Percentiles rank a stretch among this genome's conserved stretches.
phyloP scores from a whole-genome alignment of 2,888 invertebrate genomes.

The Cephus spinipes region DNA sequence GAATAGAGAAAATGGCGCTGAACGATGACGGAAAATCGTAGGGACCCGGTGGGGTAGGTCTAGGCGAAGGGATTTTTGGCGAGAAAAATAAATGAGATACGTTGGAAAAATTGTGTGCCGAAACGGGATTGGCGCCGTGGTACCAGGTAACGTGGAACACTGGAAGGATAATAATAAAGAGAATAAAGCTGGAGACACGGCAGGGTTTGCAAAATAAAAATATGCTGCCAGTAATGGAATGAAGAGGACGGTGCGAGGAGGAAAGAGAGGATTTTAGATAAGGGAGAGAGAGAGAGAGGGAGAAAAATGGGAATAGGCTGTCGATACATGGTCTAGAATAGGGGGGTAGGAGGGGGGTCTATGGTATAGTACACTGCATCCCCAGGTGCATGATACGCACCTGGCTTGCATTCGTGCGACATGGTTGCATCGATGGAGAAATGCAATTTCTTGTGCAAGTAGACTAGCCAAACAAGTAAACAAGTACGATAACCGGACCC shows the following conservation, averaged over 20 bases:
- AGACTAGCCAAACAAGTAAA: slow-evolving; percentile 1
- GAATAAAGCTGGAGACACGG: background rate
- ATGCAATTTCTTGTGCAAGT: slow-evolving; percentile 9
- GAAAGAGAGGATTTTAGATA: slow-evolving; percentile 11
- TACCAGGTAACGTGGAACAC: background rate
- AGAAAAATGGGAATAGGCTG: background rate
- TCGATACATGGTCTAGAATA: background rate
- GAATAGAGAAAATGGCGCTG: slow-evolving; percentile 16
- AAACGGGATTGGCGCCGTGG: background rate
- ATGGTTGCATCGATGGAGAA: background rate
- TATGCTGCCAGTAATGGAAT: background rate
- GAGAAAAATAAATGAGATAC: background rate
- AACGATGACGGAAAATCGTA: slow-evolving; percentile 13
- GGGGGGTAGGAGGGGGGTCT: background rate
- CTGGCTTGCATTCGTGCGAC: background rate
- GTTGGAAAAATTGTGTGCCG: slow-evolving; percentile 9
- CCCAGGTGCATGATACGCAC: background rate
- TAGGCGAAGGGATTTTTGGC: background rate
- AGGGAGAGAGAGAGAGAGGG: slow-evolving; percentile 6
- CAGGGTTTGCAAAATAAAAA: background rate
- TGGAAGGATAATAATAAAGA: background rate
- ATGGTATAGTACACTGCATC: background rate
- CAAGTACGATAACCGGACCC: background rate
- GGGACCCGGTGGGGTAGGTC: background rate
- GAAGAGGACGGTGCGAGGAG: background rate